These are phyloP conservation scores for Hydrotaea diabolus DNA, from an alignment of 2,888 invertebrate species.

Conservation along the genomic window DNA sequence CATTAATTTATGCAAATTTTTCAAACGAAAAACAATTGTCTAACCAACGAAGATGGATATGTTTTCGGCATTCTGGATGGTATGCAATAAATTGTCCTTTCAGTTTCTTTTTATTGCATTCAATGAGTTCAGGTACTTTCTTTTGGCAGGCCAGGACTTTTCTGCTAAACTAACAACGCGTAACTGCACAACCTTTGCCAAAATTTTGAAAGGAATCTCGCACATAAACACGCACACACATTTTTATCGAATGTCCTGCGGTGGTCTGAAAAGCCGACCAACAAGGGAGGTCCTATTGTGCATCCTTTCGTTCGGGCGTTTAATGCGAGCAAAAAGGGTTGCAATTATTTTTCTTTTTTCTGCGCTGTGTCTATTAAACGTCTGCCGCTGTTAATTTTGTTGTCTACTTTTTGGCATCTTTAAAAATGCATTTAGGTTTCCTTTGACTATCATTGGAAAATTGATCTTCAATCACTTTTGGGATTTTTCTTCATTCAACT, in stretches of 20 bases:
- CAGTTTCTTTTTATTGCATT: background rate
- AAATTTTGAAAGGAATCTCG: background rate
- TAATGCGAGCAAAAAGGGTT: conserved; percentile 33
- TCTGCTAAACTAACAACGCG: background rate
- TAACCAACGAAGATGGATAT: too few species aligned
- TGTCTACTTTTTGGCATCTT: conserved; percentile 10
- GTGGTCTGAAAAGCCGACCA: background rate
- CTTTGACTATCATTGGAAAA: background rate
- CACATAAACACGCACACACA: background rate
- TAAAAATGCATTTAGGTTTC: conserved; percentile 19
- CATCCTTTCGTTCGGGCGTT: background rate
- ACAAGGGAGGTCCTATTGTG: background rate
- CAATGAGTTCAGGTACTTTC: conserved; percentile 15
- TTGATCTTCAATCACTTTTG: conserved; percentile 14
- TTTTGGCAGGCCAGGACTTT: background rate
- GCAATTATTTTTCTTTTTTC: conserved; percentile 8
- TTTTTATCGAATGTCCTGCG: conserved; percentile 18
- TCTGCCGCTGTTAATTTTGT: conserved; percentile 9
- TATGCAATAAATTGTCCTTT: conserved; percentile 4
- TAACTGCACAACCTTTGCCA: background rate
- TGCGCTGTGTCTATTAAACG: background rate
- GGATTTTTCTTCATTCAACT: background rate
- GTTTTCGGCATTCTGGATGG: background rate
- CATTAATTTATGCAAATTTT: too few species aligned
- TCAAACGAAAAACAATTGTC: too few species aligned